Evolutionary conservation across 2,113 vertebrate genomes (phyloP).

Genomic region (Cricetomys ansorgei): DNA sequence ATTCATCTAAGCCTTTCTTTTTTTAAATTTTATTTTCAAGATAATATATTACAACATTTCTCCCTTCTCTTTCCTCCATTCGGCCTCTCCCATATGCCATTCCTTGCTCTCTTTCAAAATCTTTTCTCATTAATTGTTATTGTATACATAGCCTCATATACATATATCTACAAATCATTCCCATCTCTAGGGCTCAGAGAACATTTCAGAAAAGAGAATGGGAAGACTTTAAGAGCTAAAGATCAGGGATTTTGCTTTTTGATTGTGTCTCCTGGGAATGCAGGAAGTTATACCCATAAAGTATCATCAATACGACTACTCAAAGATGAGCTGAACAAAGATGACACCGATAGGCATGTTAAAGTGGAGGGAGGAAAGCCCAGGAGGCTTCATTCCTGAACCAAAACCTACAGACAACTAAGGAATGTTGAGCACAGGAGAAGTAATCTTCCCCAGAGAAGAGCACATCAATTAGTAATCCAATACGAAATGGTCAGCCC

Average conservation of each 20-base stretch:
- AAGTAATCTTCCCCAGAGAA: background rate
- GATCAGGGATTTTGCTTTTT: background rate
- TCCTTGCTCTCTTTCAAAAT: background rate
- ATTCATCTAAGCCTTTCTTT: background rate
- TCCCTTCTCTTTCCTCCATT: background rate
- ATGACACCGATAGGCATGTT: background rate
- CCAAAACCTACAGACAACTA: background rate
- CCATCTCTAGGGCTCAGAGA: background rate
- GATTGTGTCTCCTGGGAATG: background rate
- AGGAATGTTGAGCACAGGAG: background rate
- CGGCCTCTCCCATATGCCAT: background rate
- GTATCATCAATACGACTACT: background rate
- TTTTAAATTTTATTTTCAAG: background rate
- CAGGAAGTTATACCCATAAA: background rate
- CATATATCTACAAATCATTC: too few relatives aligned
- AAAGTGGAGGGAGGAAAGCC: background rate
- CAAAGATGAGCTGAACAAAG: background rate
- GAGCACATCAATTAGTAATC: background rate
- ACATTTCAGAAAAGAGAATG: background rate
- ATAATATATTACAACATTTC: background rate
- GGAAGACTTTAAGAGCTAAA: background rate
- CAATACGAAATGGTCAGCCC: too few relatives aligned
- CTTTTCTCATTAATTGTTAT: background rate
- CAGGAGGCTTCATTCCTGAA: background rate
- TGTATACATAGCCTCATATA: background rate